Conservation (phyloP, 2,797 vertebrate species). For the Bovichtus diacanthus region DNA sequence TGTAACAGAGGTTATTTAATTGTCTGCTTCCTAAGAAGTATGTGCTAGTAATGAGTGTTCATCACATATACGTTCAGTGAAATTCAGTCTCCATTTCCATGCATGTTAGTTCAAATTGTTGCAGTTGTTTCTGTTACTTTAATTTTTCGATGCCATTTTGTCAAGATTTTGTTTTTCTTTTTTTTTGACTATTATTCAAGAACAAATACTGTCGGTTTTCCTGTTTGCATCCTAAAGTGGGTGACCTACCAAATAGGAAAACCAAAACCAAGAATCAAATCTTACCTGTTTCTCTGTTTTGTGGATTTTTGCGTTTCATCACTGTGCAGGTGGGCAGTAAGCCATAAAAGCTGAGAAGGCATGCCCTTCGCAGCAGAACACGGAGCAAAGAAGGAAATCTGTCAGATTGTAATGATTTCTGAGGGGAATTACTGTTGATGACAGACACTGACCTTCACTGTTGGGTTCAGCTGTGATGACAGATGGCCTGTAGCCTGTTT, state of each 20-base stretch:
- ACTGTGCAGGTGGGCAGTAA: neutral
- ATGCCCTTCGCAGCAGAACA: neutral
- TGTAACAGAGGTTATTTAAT: neutral
- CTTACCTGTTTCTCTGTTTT: neutral
- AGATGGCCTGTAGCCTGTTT: neutral
- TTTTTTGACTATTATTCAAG: neutral
- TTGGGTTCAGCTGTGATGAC: neutral
- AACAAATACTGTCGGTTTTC: neutral
- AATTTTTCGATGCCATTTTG: neutral
- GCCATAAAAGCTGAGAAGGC: neutral
- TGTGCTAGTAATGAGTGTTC: neutral
- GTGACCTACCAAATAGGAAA: neutral
- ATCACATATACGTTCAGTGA: neutral
- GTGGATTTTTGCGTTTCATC: neutral
- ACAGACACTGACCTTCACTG: neutral
- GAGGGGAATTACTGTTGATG: neutral
- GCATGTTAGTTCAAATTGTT: neutral
- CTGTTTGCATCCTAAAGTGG: neutral
- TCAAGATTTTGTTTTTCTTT: neutral
- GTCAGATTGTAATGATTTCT: conserved; percentile 1
- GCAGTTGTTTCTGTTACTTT: neutral
- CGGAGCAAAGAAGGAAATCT: neutral
- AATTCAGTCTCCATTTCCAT: neutral
- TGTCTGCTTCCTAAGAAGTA: neutral
- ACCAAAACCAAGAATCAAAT: neutral